Evolutionary conservation across 2,888 invertebrate species (phyloP).

Genomic region (Sphaerophoria rueppellii): DNA sequence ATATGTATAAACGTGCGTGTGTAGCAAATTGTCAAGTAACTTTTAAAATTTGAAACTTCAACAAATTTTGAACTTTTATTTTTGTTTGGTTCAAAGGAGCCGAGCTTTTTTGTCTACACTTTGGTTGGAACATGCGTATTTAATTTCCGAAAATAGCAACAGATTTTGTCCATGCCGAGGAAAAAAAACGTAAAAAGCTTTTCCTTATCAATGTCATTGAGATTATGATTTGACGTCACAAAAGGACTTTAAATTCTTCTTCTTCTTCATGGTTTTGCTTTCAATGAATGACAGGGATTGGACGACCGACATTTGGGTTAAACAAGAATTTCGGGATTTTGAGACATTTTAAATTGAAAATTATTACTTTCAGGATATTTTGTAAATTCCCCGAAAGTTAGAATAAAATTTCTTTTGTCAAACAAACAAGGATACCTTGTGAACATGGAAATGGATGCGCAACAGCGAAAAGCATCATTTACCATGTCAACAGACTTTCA

Average conservation of each 20-base stretch:
- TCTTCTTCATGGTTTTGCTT: too few species aligned
- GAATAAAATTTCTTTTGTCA: too few species aligned
- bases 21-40: constrained; percentile 31
- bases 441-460: constrained; percentile 48
- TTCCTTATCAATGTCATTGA: constrained; percentile 36
- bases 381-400: too few species aligned
- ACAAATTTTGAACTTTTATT: background rate
- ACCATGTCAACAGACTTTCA: constrained; percentile 47
- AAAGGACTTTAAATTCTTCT: background rate
- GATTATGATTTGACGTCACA: constrained; percentile 40
- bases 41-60: constrained; percentile 15
- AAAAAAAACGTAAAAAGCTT: constrained; percentile 25
- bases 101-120: constrained; percentile 36
- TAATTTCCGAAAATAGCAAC: constrained; percentile 41
- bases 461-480: constrained; percentile 52
- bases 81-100: background rate
- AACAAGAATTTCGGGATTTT: too few species aligned
- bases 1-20: background rate
- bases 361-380: background rate
- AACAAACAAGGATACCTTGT: constrained; percentile 28
- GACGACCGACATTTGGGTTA: too few species aligned
- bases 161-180: constrained; percentile 15
- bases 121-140: constrained; percentile 32
- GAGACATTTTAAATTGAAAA: background rate
- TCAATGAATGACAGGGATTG: too few species aligned